Base-by-base conservation (phyloP, 1,140 invertebrate genomes). In the Apis florea region DNA sequence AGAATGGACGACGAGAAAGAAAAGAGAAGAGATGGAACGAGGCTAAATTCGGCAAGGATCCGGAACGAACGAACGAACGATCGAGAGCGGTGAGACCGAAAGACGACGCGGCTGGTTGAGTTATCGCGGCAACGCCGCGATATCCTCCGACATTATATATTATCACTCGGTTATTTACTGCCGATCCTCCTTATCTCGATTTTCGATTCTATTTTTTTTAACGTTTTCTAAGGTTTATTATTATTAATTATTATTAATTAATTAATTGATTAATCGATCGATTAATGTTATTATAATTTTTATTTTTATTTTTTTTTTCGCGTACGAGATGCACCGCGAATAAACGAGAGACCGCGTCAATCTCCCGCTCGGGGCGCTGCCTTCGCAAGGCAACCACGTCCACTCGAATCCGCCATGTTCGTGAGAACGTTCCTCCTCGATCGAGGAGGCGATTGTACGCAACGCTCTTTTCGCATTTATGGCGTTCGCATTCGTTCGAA, bases 261-360 rank as follows among this genome's bases (percentile, higher is more conserved):
- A 86, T 88, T 76, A 63, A 86, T 83, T 79, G 73, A 80, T 85
- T 85, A 67, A 78, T 86, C 73, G 80, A 82, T 88, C 83, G 84
- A 85, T 82, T 87, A 85, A 72, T 58, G n/a, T 82, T 79, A 85
- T 89, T 88, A 40, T 40, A 40, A 40, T 40, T 40, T 40, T 40
- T 40, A 40, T 40, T 40, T 40, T 82, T 88, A 86, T 58, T 66
- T 40, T 82, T 80, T 84, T 89, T 88, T 89, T 87, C 89, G 83
- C 87, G 89, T 89, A 88, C 85, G 89, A 85, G 88, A 89, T 89
- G 80, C 87, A 89, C 89, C 89, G 90, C 86, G 86, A 82, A 47
- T 82, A 88, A 91, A 90, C 88, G 90, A 93, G 89, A 91, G 89
- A 92, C 87, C 80, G 88, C 75, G 89, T 92, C 90, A 67, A 88